Conservation (phyloP, 2,113 vertebrate genomes). For the Acrocephalus arundinaceus region DNA sequence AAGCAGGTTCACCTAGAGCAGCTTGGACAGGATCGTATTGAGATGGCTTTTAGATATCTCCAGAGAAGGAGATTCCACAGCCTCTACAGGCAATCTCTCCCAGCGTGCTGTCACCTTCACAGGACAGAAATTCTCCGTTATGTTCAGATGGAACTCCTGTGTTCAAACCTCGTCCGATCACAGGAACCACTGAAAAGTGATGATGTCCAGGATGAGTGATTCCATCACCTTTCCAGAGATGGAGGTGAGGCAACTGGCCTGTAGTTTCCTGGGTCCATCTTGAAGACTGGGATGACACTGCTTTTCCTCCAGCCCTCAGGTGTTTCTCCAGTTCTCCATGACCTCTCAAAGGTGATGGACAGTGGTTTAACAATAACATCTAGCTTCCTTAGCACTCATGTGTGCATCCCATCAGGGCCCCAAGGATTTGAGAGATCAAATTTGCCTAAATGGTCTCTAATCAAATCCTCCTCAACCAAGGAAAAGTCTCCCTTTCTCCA, state of each 20-base stretch:
- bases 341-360: neutral
- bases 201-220: neutral
- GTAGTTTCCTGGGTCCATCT: neutral
- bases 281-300: neutral
- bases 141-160: neutral
- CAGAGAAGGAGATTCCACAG: neutral
- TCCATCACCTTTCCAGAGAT: neutral
- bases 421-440: neutral
- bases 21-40: neutral
- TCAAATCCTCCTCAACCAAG: neutral
- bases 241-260: neutral
- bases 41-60: neutral
- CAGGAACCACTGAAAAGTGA: neutral
- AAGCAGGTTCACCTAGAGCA: neutral
- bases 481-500: neutral
- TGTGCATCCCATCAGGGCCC: neutral
- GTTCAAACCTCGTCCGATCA: neutral
- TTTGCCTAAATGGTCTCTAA: neutral
- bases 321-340: neutral
- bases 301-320: neutral
- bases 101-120: fast-evolving
- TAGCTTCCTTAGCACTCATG: neutral
- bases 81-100: neutral
- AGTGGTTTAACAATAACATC: neutral
- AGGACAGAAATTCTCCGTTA: neutral